Percentiles rank a stretch among this genome's conserved stretches.
Conservation (phyloP, 2,797 vertebrate genomes). For the Crocidura indochinensis region DNA sequence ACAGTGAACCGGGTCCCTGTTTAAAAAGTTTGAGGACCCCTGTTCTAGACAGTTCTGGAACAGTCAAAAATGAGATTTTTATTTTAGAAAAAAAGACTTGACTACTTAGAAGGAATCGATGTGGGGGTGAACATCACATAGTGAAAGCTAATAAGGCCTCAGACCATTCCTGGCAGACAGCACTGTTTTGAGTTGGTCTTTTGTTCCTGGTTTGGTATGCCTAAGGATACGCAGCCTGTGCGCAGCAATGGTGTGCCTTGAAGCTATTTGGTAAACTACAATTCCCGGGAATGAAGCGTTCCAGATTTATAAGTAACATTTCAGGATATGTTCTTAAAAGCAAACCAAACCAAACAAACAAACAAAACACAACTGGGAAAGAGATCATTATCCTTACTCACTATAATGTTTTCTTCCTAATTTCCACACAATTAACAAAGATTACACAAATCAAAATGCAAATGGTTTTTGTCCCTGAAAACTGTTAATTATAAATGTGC, state of each 20-base stretch:
- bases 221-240: not conserved
- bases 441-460: not conserved
- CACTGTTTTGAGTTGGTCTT: not conserved
- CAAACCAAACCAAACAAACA: too few species aligned
- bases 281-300: conserved; percentile 39
- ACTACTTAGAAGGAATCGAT: not conserved
- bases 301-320: conserved; percentile 35
- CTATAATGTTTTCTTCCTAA: conserved; percentile 73
- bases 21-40: too few species aligned
- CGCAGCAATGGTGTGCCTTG: not conserved
- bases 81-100: not conserved
- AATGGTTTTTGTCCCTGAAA: conserved; percentile 49
- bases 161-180: not conserved
- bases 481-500: conserved; percentile 69
- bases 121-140: not conserved
- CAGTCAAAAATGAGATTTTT: conserved; percentile 17
- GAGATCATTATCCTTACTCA: conserved; percentile 47
- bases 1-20: too few species aligned
- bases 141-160: not conserved
- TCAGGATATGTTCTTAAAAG: conserved; percentile 60
- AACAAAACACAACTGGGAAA: conserved; percentile 32
- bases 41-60: not conserved
- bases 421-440: conserved; percentile 73
- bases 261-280: conserved; percentile 26
- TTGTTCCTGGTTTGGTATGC: not conserved